Percentiles rank a stretch among this genome's conserved stretches.
Conservation (phyloP, 1,140 invertebrate species). For the Bursaphelenchus mucronatus region DNA sequence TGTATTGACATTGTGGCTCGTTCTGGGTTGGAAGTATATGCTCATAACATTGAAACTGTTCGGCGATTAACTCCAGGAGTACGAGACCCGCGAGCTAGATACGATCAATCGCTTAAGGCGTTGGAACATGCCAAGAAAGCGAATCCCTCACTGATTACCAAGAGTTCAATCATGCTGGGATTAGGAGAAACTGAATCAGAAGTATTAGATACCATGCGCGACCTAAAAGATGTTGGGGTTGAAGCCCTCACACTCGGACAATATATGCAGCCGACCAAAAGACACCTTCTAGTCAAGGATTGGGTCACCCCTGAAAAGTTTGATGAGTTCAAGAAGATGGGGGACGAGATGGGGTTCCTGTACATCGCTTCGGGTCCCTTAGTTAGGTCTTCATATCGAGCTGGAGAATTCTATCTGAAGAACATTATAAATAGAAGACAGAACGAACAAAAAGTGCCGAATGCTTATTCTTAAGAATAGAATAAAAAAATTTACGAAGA, state of each 20-base stretch:
- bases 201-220: conserved; percentile 77
- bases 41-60: conserved; percentile 48
- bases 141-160: conserved; percentile 78
- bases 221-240: conserved; percentile 68
- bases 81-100: conserved; percentile 77
- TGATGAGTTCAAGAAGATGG: conserved; percentile 79
- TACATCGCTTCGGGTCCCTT: conserved; percentile 96
- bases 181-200: conserved; percentile 88
- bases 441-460: conserved; percentile 5
- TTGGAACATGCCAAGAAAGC: conserved; percentile 71
- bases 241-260: conserved; percentile 95
- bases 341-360: conserved; percentile 81
- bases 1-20: conserved; percentile 74
- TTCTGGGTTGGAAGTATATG: conserved; percentile 68
- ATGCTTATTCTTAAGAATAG: conserved; percentile 21
- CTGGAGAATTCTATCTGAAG: conserved; percentile 69
- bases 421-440: conserved; percentile 51
- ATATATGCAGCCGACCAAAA: conserved; percentile 98
- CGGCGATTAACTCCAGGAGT: conserved; percentile 71
- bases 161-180: conserved; percentile 97
- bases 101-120: conserved; percentile 78
- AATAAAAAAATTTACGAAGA: conserved; percentile 29
- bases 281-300: conserved; percentile 77
- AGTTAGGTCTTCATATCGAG: conserved; percentile 92
- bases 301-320: conserved; percentile 95